phyloP scores from a whole-genome alignment of 2,888 invertebrate species.

The Nemapogon koenigi region DNA sequence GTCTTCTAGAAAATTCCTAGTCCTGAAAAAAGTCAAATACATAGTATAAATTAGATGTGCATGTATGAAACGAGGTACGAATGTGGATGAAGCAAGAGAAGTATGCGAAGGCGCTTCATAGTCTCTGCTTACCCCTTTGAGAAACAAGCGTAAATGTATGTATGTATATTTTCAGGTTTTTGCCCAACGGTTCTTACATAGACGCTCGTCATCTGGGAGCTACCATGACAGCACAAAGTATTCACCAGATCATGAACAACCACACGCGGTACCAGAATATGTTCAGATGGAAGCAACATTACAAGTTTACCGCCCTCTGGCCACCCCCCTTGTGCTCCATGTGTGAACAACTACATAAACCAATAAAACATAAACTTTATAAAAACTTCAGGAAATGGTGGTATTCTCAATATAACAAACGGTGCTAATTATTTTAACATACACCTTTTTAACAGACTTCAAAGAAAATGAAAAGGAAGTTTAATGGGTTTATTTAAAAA shows the following conservation, averaged over 20 bases:
- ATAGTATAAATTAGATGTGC: no score
- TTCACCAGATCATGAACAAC: constrained; percentile 3
- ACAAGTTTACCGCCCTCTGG: not conserved
- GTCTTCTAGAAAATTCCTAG: no score
- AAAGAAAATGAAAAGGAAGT: no score
- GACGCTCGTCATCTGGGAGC: constrained; percentile 7
- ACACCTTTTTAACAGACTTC: no score
- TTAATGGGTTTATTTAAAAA: no score
- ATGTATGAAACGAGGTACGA: no score
- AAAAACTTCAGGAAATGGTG: constrained; percentile 1
- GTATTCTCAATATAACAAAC: constrained; percentile 1
- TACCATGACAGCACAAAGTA: constrained; percentile 4
- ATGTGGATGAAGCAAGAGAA: no score
- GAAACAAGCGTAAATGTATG: no score
- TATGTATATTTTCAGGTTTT: constrained; percentile 12
- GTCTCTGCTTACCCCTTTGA: no score
- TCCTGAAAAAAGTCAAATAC: no score
- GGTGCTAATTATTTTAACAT: no score
- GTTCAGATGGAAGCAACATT: constrained; percentile 11
- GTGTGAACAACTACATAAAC: constrained; percentile 1
- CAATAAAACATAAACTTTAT: not conserved
- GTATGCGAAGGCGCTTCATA: no score
- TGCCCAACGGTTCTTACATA: constrained; percentile 10
- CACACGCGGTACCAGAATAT: constrained; percentile 1
- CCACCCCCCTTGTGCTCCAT: constrained; percentile 3